Percentiles rank a stretch among this genome's conserved stretches.
These are phyloP conservation scores for Melanostoma scalare DNA, from an alignment of 2,888 invertebrate species.

Conservation along the genomic window DNA sequence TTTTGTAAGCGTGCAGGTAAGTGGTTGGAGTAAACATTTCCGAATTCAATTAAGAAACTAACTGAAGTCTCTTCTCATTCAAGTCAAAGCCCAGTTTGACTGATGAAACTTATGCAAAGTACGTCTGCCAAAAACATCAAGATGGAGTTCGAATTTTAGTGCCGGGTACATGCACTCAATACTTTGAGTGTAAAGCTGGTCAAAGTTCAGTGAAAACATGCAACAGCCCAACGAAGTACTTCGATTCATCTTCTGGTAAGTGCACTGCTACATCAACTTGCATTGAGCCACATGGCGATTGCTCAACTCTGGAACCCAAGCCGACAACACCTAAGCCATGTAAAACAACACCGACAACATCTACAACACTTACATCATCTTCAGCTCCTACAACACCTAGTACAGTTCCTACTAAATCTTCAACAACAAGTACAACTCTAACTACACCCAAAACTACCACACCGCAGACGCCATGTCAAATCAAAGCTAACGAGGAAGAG, in stretches of 20 bases:
- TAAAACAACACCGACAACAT: slow-evolving; percentile 57
- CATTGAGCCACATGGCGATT: slow-evolving; percentile 61
- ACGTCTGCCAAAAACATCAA: slow-evolving; percentile 76
- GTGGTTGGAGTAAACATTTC: not conserved
- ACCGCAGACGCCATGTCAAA: not conserved
- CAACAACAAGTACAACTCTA: slow-evolving; percentile 68
- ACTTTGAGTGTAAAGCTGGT: slow-evolving; percentile 77
- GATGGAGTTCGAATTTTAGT: slow-evolving; percentile 78
- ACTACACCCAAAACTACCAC: slow-evolving; percentile 75
- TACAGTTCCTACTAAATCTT: not conserved
- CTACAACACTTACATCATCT: slow-evolving; percentile 8
- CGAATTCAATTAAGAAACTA: not conserved
- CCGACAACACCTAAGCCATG: slow-evolving; percentile 12
- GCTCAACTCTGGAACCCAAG: slow-evolving; percentile 5
- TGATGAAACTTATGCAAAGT: slow-evolving; percentile 76
- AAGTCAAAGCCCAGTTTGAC: slow-evolving; percentile 70
- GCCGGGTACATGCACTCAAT: slow-evolving; percentile 79
- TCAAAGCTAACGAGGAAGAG: not conserved
- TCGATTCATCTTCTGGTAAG: slow-evolving; percentile 74
- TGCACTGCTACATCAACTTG: slow-evolving; percentile 78
- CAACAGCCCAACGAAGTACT: slow-evolving; percentile 73
- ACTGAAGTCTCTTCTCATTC: not conserved
- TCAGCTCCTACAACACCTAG: not conserved
- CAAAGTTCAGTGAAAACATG: slow-evolving; percentile 74
- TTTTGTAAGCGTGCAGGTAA: slow-evolving; percentile 27